phyloP scores from a whole-genome alignment of 2,113 vertebrate genomes.

The Seriola dumerili region DNA sequence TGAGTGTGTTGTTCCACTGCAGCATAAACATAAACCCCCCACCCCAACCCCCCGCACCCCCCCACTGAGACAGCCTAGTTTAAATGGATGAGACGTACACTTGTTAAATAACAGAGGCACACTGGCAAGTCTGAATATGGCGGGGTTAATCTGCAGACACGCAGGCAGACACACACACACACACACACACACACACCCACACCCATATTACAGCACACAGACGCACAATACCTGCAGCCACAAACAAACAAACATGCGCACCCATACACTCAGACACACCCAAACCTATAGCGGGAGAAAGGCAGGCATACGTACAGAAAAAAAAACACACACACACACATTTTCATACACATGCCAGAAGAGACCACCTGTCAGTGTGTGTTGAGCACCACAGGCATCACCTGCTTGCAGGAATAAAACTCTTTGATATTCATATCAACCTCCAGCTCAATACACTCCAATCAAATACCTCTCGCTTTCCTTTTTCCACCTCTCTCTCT shows the following conservation, averaged over 20 bases:
- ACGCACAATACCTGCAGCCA: background rate
- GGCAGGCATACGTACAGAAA: background rate
- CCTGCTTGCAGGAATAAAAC: conserved; percentile 41
- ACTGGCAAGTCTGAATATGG: conserved; percentile 20
- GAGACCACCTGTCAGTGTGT: conserved; percentile 63
- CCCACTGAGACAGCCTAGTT: conserved; percentile 44
- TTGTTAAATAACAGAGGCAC: conserved; percentile 43
- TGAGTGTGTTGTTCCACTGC: conserved; percentile 42
- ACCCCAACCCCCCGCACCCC: background rate
- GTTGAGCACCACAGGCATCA: conserved; percentile 51
- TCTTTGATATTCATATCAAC: conserved; percentile 73
- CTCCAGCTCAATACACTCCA: conserved; percentile 42
- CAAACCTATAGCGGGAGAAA: background rate
- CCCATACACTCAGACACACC: conserved; percentile 16
- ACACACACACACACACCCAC: background rate
- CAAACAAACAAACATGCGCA: background rate
- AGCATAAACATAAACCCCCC: conserved; percentile 11
- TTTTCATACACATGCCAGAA: background rate
- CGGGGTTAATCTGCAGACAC: conserved; percentile 21
- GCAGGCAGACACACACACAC: background rate
- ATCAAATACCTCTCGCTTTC: conserved; percentile 39
- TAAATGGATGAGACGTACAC: conserved; percentile 50
- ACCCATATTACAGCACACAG: background rate
- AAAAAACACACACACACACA: background rate
- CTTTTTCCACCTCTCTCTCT: conserved; percentile 11